phyloP scores from a whole-genome alignment of 2,888 invertebrate species.

The Leptarthrus brevirostris region DNA sequence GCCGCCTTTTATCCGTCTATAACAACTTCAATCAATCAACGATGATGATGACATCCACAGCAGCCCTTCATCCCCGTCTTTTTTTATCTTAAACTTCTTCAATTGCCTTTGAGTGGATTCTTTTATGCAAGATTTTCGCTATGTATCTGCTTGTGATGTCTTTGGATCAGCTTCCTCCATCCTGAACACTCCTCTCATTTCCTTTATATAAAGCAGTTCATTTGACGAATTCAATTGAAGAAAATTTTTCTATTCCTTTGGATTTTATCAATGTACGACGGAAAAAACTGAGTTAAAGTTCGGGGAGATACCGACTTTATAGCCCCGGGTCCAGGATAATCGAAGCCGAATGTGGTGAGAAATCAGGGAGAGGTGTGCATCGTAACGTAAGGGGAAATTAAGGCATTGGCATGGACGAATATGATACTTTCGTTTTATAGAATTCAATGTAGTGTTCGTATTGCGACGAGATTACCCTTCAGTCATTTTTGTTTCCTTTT shows the following conservation, averaged over 20 bases:
- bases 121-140: conserved; percentile 28
- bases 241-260: conserved; percentile 27
- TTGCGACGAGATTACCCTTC: no score
- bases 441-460: no score
- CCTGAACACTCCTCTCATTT: conserved; percentile 29
- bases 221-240: conserved; percentile 41
- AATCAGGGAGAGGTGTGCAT: not conserved
- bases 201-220: conserved; percentile 37
- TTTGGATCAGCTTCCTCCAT: not conserved
- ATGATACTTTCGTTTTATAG: no score
- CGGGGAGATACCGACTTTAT: not conserved
- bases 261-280: conserved; percentile 32
- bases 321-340: not conserved
- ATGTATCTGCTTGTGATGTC: conserved; percentile 38
- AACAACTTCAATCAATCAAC: conserved; percentile 43
- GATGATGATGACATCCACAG: conserved; percentile 42
- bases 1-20: conserved; percentile 41
- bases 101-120: conserved; percentile 42
- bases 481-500: no score
- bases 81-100: conserved; percentile 39
- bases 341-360: not conserved
- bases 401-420: no score
- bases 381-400: no score
- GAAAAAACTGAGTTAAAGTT: conserved; percentile 18
- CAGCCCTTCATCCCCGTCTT: conserved; percentile 27